Evolutionary conservation across 2,888 invertebrate genomes (phyloP).

Genomic region (Eurytoma californica): DNA sequence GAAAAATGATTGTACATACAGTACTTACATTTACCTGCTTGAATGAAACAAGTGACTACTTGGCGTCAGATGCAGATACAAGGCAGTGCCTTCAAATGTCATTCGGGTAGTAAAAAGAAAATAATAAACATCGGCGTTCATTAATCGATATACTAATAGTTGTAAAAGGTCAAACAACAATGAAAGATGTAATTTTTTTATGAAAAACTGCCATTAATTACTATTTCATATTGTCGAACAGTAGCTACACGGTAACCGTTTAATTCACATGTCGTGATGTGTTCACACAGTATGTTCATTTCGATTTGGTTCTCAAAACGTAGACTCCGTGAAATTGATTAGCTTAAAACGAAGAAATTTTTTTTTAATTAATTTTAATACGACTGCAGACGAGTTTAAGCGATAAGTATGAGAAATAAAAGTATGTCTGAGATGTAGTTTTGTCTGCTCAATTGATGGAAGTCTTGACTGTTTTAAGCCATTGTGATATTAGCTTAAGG

Average conservation of each 20-base stretch:
- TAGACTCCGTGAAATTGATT: background rate
- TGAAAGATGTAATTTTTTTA: conserved; percentile 40
- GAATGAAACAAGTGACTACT: conserved; percentile 36
- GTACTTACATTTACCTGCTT: conserved; percentile 33
- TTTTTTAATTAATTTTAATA: conserved; percentile 30
- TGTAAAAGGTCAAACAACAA: conserved; percentile 2
- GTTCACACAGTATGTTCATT: background rate
- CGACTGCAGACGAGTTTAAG: conserved; percentile 5
- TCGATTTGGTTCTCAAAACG: too few species aligned
- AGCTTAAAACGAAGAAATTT: background rate
- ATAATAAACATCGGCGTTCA: conserved; percentile 4
- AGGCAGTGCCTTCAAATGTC: conserved; percentile 45
- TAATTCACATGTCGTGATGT: conserved; percentile 28
- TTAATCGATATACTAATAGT: conserved; percentile 29
- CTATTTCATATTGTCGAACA: conserved; percentile 17
- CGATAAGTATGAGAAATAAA: background rate
- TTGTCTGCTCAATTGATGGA: conserved; percentile 66
- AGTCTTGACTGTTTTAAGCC: conserved; percentile 71
- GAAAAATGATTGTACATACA: conserved; percentile 28
- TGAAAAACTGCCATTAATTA: conserved; percentile 34
- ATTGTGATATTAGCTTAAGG: conserved; percentile 73
- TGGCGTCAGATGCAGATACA: conserved; percentile 34
- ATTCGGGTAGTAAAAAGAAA: conserved; percentile 1
- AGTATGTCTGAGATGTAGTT: background rate
- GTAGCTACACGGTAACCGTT: conserved; percentile 1